Conservation (phyloP, 2,113 vertebrate genomes). For the Halichoerus grypus region DNA sequence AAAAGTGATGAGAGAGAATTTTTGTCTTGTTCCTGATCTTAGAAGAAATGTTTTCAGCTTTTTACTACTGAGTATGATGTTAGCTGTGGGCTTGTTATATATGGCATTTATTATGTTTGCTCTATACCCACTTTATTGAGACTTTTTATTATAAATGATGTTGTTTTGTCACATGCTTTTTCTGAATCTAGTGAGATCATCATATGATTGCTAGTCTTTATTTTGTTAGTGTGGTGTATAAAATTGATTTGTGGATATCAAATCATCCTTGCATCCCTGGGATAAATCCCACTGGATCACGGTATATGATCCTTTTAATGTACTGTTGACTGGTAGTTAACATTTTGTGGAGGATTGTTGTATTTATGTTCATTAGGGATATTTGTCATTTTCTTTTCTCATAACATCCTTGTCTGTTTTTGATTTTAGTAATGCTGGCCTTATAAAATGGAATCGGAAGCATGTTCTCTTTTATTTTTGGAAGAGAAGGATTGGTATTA, state of each 20-base stretch:
- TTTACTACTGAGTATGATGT: background rate
- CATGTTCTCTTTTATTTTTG: background rate
- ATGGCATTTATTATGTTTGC: background rate
- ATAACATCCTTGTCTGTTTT: background rate
- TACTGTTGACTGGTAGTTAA: background rate
- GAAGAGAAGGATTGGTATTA: background rate
- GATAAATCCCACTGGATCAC: background rate
- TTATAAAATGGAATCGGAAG: background rate
- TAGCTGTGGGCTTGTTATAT: background rate
- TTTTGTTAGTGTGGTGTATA: background rate
- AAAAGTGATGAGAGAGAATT: background rate
- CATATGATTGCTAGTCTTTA: background rate
- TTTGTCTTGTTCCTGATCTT: background rate
- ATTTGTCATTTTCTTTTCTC: background rate
- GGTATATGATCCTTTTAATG: background rate
- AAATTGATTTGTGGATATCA: background rate
- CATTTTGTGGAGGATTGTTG: background rate
- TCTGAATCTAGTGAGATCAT: background rate
- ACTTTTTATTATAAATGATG: background rate
- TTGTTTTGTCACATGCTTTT: background rate
- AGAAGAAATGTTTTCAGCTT: background rate
- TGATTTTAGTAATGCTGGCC: background rate
- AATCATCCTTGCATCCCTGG: background rate
- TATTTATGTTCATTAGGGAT: background rate
- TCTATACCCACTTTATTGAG: background rate